These are phyloP conservation scores for Cheilosia pagana DNA, from an alignment of 2,888 invertebrate species.

Conservation along the genomic window DNA sequence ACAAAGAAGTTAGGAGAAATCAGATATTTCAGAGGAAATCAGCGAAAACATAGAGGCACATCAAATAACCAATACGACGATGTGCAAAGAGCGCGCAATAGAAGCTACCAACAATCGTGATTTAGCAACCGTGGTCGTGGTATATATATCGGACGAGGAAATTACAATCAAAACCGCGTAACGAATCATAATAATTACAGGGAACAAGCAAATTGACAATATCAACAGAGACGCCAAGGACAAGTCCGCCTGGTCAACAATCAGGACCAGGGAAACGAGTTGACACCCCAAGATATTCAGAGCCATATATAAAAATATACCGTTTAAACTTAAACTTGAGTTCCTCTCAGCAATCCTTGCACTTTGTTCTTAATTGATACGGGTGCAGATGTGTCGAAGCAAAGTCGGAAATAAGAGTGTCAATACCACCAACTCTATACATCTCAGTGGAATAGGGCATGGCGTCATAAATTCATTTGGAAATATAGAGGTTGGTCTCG, in stretches of 20 bases:
- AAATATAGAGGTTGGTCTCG: neutral
- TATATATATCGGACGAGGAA: neutral
- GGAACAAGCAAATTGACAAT: neutral
- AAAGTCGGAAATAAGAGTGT: neutral
- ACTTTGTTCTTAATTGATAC: conserved; percentile 41
- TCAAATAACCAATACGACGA: neutral
- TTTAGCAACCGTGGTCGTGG: too few relatives aligned
- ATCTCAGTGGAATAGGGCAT: conserved; percentile 15
- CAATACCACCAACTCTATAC: conserved; percentile 1
- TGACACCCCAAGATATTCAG: conserved; percentile 11
- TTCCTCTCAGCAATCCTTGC: neutral
- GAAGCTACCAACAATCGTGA: neutral
- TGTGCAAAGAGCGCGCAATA: neutral
- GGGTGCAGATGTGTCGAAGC: conserved; percentile 41
- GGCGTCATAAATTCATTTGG: neutral
- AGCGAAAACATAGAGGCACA: neutral
- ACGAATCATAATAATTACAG: neutral
- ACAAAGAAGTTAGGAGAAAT: neutral
- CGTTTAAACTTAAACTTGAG: conserved; percentile 12
- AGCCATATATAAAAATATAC: conserved; percentile 5
- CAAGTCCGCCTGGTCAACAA: conserved; percentile 22
- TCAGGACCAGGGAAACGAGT: conserved; percentile 25
- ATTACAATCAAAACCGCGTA: neutral
- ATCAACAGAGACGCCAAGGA: conserved; percentile 1
- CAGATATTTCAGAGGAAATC: too few relatives aligned